Evolutionary conservation across 2,797 vertebrate species (phyloP), one percentile per base, ranked within the genome.

Genomic region (Hozukius guyotensis): DNA sequence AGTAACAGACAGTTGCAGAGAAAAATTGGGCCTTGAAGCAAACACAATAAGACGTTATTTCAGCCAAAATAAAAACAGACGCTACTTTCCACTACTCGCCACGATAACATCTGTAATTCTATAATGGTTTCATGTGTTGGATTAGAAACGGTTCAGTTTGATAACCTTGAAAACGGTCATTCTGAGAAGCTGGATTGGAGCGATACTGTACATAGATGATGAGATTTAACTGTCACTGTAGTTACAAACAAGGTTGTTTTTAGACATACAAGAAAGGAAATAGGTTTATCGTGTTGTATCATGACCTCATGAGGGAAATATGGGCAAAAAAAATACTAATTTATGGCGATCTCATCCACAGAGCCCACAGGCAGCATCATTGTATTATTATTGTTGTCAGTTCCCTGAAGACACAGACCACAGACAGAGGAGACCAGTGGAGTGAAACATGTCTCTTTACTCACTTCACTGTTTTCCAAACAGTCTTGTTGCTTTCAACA

Each of bases 401-500:
- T 5, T 25, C 10, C 20, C 20, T 42, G 38, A 38, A 46, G 42
- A 42, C 42, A 10, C 55, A 66, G n/a, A n/a, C n/a, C n/a, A n/a
- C n/a, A n/a, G n/a, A n/a, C n/a, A n/a, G 55, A 5, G 12, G 7
- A 25, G 25, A 60, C 70, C 25, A 80, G 0, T 36, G 36, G 60
- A 24, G 34, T 34, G 68, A 25, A 49, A 52, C 64, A 25, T 36
- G 25, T 14, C 34, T 69, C 60, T 52, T 66, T 36, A 20, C 22
- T 75, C 20, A 46, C 65, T 36, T 70, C n/a, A 53, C 36, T 36
- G 18, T 68, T 52, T 64, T 53, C 46, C 59, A 77, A 70, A 64
- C 77, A 11, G 13, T 66, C 59, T 29, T 38, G 25, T 38, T 60
- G 62, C 68, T 82, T 56, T 55, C 56, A 72, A 8, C 80, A 27